A percentile compares a stretch with the other conserved stretches of the same genome.
Evolutionary conservation across 2,797 vertebrate genomes (phyloP).

Genomic region (Allenopithecus nigroviridis): DNA sequence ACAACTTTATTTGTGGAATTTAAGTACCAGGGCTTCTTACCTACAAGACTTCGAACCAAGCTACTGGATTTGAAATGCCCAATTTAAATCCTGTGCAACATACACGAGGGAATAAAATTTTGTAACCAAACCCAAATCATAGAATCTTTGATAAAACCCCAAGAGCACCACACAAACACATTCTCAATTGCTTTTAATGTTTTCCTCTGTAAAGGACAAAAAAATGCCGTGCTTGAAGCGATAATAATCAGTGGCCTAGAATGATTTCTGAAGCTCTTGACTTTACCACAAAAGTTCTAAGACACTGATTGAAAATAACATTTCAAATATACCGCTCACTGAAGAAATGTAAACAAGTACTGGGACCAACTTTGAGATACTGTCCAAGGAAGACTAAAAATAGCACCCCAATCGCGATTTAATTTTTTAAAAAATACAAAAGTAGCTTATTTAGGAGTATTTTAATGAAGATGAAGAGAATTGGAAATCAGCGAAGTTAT

Average conservation of each 20-base stretch:
- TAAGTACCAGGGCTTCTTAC: not conserved
- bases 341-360: not conserved
- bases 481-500: not conserved
- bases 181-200: not conserved
- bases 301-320: not conserved
- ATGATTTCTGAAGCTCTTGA: not conserved
- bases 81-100: not conserved
- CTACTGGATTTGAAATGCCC: not conserved
- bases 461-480: not conserved
- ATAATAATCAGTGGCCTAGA: not conserved
- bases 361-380: not conserved
- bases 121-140: not conserved
- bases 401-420: not conserved
- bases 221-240: not conserved
- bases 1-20: not conserved
- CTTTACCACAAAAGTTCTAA: conserved; percentile 28
- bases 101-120: conserved; percentile 6
- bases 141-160: not conserved
- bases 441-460: not conserved
- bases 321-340: not conserved
- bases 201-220: not conserved
- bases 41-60: not conserved
- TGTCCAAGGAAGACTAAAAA: conserved; percentile 4
- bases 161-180: not conserved
- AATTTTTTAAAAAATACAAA: not conserved